Conservation (phyloP, 2,888 invertebrate genomes). For the Incurvaria masculella region DNA sequence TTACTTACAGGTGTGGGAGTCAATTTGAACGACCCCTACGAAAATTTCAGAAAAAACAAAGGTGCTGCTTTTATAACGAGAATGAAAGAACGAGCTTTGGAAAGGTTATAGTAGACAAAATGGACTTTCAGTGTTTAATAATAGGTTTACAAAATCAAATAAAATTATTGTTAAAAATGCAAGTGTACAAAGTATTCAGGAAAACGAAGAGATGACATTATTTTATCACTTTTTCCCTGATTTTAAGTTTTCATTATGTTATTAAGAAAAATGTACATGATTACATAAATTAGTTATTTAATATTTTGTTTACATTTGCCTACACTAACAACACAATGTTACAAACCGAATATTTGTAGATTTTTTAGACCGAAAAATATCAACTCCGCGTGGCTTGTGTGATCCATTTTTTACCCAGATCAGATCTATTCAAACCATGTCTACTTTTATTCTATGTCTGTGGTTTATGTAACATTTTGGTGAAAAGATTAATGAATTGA, state of each 20-base stretch:
- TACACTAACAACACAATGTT: too few species aligned
- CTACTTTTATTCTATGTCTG: too few species aligned
- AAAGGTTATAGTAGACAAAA: conserved; percentile 45
- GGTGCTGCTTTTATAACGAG: conserved; percentile 92
- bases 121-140: conserved; percentile 10
- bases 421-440: too few species aligned
- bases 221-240: conserved; percentile 1
- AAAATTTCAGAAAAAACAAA: conserved; percentile 95
- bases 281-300: too few species aligned
- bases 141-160: conserved; percentile 8
- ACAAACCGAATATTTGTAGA: too few species aligned
- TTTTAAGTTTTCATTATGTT: not conserved
- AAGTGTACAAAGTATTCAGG: conserved; percentile 5
- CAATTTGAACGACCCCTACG: conserved; percentile 92
- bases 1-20: conserved; percentile 77
- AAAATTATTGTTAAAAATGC: not conserved
- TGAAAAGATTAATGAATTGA: too few species aligned
- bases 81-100: conserved; percentile 88
- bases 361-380: too few species aligned
- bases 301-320: too few species aligned
- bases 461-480: too few species aligned
- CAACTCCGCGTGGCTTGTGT: too few species aligned
- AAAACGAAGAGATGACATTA: conserved; percentile 3
- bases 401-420: too few species aligned
- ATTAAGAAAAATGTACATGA: too few species aligned